Percentiles rank a stretch among this genome's conserved stretches.
Conservation (phyloP, 1,140 invertebrate species). For the Latrodectus geometricus region DNA sequence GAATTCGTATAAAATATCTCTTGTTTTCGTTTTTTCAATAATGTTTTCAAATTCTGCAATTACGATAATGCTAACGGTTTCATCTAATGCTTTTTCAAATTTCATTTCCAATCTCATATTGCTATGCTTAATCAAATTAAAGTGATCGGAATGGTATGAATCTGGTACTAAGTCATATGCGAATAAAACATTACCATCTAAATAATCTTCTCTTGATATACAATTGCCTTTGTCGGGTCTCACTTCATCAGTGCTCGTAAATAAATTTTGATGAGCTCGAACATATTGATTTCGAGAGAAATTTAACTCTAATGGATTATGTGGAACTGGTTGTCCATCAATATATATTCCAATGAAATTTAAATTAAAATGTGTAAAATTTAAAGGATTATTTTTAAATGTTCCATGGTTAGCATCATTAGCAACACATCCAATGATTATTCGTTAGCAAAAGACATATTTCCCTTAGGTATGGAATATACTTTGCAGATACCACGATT, state of each 20-base stretch:
- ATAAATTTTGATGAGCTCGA: conserved; percentile 4
- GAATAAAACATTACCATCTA: too few species aligned
- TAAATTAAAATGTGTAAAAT: conserved; percentile 8
- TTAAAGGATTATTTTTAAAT: neutral
- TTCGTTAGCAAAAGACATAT: conserved; percentile 7
- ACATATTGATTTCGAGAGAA: neutral
- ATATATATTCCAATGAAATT: neutral
- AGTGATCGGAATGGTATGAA: neutral
- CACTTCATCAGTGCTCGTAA: neutral
- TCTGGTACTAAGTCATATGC: conserved; percentile 5
- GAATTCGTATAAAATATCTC: conserved; percentile 3
- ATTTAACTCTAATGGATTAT: neutral
- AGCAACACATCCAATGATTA: conserved; percentile 13
- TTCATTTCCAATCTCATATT: conserved; percentile 13
- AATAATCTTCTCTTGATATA: neutral
- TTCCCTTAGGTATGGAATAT: conserved; percentile 37
- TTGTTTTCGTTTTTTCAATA: conserved; percentile 3
- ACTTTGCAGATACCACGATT: conserved; percentile 12
- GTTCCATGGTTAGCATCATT: conserved; percentile 5
- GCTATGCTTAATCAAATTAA: conserved; percentile 1
- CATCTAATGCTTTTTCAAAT: neutral
- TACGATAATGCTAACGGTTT: neutral
- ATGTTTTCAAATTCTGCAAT: conserved; percentile 3
- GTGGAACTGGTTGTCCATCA: neutral
- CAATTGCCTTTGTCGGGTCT: neutral